These are phyloP conservation scores for rabbit (Oryctolagus cuniculus) DNA, from an alignment of 2,113 vertebrate genomes.

Conservation along the genomic window DNA sequence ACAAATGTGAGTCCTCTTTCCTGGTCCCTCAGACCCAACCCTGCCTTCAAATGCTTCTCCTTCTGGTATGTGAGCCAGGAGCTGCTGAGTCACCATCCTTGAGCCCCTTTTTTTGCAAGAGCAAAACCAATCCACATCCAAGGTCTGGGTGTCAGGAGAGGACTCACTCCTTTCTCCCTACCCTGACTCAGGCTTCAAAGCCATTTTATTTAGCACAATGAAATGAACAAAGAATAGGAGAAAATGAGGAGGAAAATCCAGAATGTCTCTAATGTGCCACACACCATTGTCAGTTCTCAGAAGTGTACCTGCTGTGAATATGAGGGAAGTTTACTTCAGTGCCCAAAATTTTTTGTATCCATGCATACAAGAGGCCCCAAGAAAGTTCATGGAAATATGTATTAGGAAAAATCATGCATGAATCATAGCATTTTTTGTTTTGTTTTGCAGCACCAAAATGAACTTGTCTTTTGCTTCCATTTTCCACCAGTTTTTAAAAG, in stretches of 20 bases:
- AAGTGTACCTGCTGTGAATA: not conserved
- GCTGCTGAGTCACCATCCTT: not conserved
- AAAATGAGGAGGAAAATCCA: not conserved
- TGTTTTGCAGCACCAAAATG: no score
- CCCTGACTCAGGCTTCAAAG: not conserved
- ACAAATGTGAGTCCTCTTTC: not conserved
- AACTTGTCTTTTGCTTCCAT: no score
- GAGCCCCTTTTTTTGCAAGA: not conserved
- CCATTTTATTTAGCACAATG: not conserved
- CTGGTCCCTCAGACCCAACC: not conserved
- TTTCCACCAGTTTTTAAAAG: no score
- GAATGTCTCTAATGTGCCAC: not conserved
- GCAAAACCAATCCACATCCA: not conserved
- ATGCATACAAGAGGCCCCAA: no score
- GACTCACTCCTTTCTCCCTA: not conserved
- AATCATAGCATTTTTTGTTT: no score
- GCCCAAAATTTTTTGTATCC: no score
- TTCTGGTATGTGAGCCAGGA: no score
- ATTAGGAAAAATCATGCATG: no score
- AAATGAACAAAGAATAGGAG: not conserved
- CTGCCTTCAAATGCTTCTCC: not conserved
- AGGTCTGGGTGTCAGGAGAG: not conserved
- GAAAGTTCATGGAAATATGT: no score
- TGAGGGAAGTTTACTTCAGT: not conserved
- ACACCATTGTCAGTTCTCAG: not conserved